Evolutionary conservation across 2,888 invertebrate genomes (phyloP), one percentile per base, ranked within the genome.

Genomic region (Brenthis ino): DNA sequence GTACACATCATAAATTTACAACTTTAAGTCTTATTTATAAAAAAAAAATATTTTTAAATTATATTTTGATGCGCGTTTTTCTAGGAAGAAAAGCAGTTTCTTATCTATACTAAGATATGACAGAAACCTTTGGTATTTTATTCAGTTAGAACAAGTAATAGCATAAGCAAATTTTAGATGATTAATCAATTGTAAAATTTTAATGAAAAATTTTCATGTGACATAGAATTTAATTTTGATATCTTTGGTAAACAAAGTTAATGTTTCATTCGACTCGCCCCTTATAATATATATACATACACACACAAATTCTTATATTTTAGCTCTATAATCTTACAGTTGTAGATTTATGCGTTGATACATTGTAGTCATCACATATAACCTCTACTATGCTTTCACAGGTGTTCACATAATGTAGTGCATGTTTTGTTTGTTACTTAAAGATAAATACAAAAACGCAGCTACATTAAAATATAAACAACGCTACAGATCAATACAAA

Each of bases 401-500:
- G 24, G 43, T 56, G n/a, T 67, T 67, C 37, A 71, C 70, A 73
- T 70, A 73, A 69, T 75, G 69, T 66, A 73, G 72, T 75, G 72
- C 71, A 74, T 74, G 76, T 65, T 72, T 74, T 67, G 68, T 72
- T 67, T 71, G 68, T 71, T 71, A 73, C 73, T 75, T 73, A 75
- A 67, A 71, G 68, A 72, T 70, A 75, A 72, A 72, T 71, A 74
- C 65, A 75, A 73, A 70, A 73, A 73, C 73, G 75, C 78, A 77
- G 75, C 72, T 76, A 76, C 76, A 75, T 76, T 75, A 74, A 72
- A 71, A 74, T 72, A 74, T 72, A 70, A 73, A 75, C 69, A 71
- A 74, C 71, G 75, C 71, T 74, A 72, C 73, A 75, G 73, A 72
- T 71, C 60, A 69, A 72, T 74, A 71, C 68, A 74, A 69, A 74